Conservation (phyloP, 2,797 vertebrate species). For the Enteromius trimaculatus region DNA sequence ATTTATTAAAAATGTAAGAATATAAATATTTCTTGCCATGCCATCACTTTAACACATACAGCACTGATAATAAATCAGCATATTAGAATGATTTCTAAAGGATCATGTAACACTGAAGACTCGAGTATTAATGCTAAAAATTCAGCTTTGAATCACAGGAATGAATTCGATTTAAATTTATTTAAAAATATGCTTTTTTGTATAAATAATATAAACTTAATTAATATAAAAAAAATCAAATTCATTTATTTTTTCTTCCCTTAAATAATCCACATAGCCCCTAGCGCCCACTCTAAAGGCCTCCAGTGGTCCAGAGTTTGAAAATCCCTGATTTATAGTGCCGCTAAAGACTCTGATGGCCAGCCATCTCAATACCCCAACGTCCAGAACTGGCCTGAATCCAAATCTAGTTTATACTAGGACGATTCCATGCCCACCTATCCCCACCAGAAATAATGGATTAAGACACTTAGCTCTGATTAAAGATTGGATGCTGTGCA, state of each 20-base stretch:
- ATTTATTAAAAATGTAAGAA: too few species aligned
- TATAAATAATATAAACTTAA: background rate
- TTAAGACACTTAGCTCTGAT: constrained; percentile 63
- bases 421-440: constrained; percentile 47
- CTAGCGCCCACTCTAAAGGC: background rate
- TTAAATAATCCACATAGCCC: background rate
- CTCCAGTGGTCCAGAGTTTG: background rate
- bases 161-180: too few species aligned
- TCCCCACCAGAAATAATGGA: constrained; percentile 59
- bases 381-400: constrained; percentile 34
- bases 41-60: too few species aligned
- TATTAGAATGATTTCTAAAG: too few species aligned
- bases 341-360: constrained; percentile 26
- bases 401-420: constrained; percentile 57
- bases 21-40: too few species aligned
- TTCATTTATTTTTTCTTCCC: background rate
- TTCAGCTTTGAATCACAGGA: too few species aligned
- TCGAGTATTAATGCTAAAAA: too few species aligned
- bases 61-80: too few species aligned
- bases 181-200: background rate
- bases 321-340: constrained; percentile 3
- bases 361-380: constrained; percentile 1
- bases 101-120: too few species aligned
- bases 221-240: background rate
- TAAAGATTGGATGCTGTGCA: constrained; percentile 66